These are phyloP conservation scores for Ridgeia piscesae DNA, from an alignment of 1,140 invertebrate species.

Conservation along the genomic window DNA sequence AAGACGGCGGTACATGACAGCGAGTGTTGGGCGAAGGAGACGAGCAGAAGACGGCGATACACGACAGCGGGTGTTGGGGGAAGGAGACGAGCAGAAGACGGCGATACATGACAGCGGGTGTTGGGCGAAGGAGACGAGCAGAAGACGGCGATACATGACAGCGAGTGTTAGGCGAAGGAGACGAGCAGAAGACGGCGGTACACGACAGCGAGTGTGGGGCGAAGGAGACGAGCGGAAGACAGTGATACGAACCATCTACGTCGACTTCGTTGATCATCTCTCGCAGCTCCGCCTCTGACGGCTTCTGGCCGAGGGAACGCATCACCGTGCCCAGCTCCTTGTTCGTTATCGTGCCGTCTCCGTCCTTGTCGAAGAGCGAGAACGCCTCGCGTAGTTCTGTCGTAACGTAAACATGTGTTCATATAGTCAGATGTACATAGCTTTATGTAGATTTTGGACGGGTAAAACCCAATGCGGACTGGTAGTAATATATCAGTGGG, in stretches of 20 bases:
- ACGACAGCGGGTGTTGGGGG: too few species aligned
- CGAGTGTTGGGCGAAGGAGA: too few species aligned
- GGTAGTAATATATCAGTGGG: too few species aligned
- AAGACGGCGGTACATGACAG: conserved; percentile 35
- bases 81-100: background rate
- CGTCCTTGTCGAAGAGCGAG: conserved; percentile 85
- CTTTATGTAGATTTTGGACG: too few species aligned
- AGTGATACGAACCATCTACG: conserved; percentile 80
- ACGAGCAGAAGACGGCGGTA: background rate
- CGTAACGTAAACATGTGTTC: background rate
- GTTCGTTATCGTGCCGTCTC: conserved; percentile 84
- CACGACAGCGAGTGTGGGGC: conserved; percentile 34
- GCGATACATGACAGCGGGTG: conserved; percentile 34
- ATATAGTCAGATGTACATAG: background rate
- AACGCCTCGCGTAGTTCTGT: conserved; percentile 83
- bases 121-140: too few species aligned
- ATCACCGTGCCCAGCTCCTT: conserved; percentile 98
- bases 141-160: conserved; percentile 35
- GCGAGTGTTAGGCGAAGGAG: too few species aligned
- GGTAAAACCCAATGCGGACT: too few species aligned
- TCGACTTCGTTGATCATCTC: conserved; percentile 99
- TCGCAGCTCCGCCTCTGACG: conserved; percentile 96
- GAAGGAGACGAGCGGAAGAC: background rate
- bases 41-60: conserved; percentile 35
- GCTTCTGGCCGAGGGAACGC: conserved; percentile 96